Evolutionary conservation across 37 sponge, comb jelly and placozoan species (phyloP).

Genomic region (Diacarnus erythraeanus): DNA sequence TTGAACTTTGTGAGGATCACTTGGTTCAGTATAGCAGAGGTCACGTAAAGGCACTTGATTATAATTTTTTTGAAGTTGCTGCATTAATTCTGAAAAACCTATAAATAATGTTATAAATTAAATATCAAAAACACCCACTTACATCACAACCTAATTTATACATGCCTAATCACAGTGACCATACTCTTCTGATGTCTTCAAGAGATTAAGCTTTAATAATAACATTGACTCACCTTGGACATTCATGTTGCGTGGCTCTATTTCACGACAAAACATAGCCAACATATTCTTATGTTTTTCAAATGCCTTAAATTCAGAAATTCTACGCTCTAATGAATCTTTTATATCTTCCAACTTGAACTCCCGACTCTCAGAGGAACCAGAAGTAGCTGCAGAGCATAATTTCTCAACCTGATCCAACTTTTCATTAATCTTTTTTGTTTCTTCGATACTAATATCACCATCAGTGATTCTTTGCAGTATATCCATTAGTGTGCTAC

Average conservation of each 20-base stretch:
- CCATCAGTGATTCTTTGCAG: conserved; percentile 2
- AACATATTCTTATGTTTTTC: neutral
- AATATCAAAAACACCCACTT: neutral
- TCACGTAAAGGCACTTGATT: conserved; percentile 3
- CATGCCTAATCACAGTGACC: too few species aligned
- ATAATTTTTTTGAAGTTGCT: conserved; percentile 3
- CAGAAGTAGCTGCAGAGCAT: conserved; percentile 20
- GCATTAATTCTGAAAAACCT: neutral
- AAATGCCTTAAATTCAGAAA: conserved; percentile 6
- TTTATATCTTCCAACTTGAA: neutral
- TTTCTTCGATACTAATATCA: conserved; percentile 31
- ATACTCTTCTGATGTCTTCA: too few species aligned
- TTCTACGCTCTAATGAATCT: neutral
- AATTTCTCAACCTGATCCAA: conserved; percentile 34
- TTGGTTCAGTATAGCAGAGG: conserved; percentile 3
- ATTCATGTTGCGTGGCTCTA: neutral
- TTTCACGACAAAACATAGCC: neutral
- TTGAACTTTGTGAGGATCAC: neutral
- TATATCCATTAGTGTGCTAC: conserved; percentile 6
- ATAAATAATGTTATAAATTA: neutral
- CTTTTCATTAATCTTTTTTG: conserved; percentile 6
- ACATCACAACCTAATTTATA: neutral
- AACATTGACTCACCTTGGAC: conserved; percentile 9
- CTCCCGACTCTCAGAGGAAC: neutral
- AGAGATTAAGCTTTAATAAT: too few species aligned